Evolutionary conservation across 2,888 invertebrate genomes (phyloP), one percentile per base, ranked within the genome.

Genomic region (Aporophyla lueneburgensis): DNA sequence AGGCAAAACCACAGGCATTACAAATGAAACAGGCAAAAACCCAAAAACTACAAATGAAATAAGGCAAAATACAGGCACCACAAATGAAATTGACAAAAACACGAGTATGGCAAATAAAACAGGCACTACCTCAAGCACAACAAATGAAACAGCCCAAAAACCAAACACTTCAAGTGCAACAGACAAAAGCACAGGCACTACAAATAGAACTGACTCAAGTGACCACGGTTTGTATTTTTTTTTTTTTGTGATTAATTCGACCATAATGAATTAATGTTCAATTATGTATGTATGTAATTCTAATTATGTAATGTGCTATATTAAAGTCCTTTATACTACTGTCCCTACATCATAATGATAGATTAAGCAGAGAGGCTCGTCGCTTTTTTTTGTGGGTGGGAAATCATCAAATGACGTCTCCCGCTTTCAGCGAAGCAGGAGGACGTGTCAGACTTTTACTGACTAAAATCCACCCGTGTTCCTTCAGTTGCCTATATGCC

Each of bases 201-300:
- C 51, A 19, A 43, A 16, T 62, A 16, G 7, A 16, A 62, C 24
- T 19, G 49, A 54, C 5, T 16, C 53, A 46, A 33, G 21, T 61
- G 33, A 49, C 9, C 46, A 62, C 0, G 54, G 74, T 75, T 21
- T 49, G 74, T 75, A 62, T n/a, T 70, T 46, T 46, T 27, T 33
- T n/a, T n/a, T 16, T 16, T n/a, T n/a, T n/a, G n/a, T n/a, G 16
- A 59, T 33, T 27, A 27, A 27, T 58, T 27, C 27, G 27, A 24
- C 27, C 58, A 19, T 51, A 16, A 3, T 27, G 9, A 33, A 33
- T 33, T 33, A 33, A 33, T 33, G 33, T 33, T 33, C 33, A 33
- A 33, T 33, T 33, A 33, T 33, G 1, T 33, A 33, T 33, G 33
- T 33, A 3, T 33, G 33, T 33, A 33, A 33, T n/a, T n/a, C 6